Evolutionary conservation across 2,888 invertebrate species (phyloP).

Genomic region (Gasteruption jaculator): DNA sequence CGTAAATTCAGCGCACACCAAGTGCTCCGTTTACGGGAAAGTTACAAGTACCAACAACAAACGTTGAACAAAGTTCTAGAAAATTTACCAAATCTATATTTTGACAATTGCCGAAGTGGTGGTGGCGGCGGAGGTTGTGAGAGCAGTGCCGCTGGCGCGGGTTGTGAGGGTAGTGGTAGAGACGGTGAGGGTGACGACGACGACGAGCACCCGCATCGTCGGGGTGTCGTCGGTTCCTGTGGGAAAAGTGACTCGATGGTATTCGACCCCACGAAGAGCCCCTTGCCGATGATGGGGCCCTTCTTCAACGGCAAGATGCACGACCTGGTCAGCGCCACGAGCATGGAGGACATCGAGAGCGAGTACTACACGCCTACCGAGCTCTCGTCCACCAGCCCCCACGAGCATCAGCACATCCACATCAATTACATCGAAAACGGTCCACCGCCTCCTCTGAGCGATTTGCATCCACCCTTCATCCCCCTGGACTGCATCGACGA

Average conservation of each 20-base stretch:
- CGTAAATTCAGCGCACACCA: slow-evolving; percentile 93
- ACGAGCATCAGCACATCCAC: slow-evolving; percentile 58
- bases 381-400: slow-evolving; percentile 55
- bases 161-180: no score
- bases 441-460: slow-evolving; percentile 21
- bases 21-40: slow-evolving; percentile 81
- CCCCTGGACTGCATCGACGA: slow-evolving; percentile 33
- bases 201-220: no score
- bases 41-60: slow-evolving; percentile 94
- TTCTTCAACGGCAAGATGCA: slow-evolving; percentile 67
- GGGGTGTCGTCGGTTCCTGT: no score
- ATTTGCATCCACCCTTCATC: slow-evolving; percentile 16
- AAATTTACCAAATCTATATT: slow-evolving; percentile 83
- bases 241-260: slow-evolving; percentile 68
- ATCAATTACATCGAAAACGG: slow-evolving; percentile 61
- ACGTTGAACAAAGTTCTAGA: slow-evolving; percentile 91
- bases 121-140: slow-evolving; percentile 70
- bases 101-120: slow-evolving; percentile 89
- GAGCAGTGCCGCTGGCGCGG: no score
- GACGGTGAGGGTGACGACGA: no score
- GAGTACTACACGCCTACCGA: slow-evolving; percentile 82
- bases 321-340: slow-evolving; percentile 55
- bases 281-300: slow-evolving; percentile 60
- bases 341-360: slow-evolving; percentile 56
- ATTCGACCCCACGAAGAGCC: slow-evolving; percentile 60